Conservation (phyloP, 2,113 vertebrate species). For the Nyctereutes procyonoides region DNA sequence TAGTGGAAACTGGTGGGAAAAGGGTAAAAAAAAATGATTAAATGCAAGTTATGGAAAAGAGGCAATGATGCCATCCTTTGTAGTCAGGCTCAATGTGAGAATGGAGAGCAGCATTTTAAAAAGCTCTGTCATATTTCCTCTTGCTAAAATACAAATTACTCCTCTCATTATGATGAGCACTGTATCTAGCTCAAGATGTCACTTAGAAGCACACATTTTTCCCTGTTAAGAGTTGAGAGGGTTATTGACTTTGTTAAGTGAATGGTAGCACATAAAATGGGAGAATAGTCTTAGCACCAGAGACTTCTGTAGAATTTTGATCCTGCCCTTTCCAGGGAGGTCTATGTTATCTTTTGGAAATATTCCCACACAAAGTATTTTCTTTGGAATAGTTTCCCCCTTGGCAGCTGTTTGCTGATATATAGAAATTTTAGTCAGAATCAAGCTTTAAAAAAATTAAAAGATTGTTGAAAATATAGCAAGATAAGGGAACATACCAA, state of each 20-base stretch:
- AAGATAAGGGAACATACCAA: not conserved
- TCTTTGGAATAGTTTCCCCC: not conserved
- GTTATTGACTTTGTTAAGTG: constrained; percentile 78
- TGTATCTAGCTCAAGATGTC: constrained; percentile 64
- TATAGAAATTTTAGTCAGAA: not conserved
- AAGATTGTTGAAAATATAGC: constrained; percentile 7
- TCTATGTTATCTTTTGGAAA: not conserved
- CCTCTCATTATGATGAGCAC: constrained; percentile 43
- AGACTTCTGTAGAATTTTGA: constrained; percentile 42
- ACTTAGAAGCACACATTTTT: constrained; percentile 58
- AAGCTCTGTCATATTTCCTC: constrained; percentile 26
- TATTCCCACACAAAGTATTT: constrained; percentile 15
- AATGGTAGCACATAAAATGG: constrained; percentile 47
- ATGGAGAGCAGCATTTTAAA: constrained; percentile 53
- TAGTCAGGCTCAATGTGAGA: constrained; percentile 61
- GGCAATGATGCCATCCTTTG: constrained; percentile 64
- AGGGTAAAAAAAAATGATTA: constrained; percentile 48
- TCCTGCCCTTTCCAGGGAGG: constrained; percentile 43
- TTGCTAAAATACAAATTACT: constrained; percentile 69
- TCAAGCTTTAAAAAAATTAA: not conserved
- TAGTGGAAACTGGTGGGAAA: not conserved
- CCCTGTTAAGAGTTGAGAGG: constrained; percentile 63
- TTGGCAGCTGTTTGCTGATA: constrained; percentile 30
- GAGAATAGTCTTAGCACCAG: not conserved
- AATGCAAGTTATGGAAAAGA: constrained; percentile 70